These are phyloP conservation scores for Dasypogon diadema DNA, from an alignment of 2,888 invertebrate species.

Conservation along the genomic window DNA sequence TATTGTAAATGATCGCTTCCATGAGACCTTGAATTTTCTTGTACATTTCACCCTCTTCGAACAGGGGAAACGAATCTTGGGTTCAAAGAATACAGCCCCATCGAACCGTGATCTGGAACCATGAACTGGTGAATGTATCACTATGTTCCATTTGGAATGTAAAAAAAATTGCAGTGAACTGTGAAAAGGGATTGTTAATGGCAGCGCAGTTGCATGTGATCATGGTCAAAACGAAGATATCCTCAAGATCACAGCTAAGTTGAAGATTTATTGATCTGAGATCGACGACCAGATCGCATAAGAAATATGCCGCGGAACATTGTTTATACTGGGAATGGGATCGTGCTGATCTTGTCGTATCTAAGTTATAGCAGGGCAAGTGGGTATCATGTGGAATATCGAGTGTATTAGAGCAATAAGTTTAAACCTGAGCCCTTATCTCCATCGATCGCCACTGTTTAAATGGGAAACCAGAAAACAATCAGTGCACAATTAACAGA, in stretches of 20 bases:
- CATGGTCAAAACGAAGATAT: constrained; percentile 6
- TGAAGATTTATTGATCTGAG: constrained; percentile 40
- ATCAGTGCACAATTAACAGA: constrained; percentile 39
- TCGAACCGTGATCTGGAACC: constrained; percentile 23
- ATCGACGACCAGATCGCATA: constrained; percentile 23
- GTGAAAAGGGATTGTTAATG: constrained; percentile 33
- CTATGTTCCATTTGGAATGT: not conserved
- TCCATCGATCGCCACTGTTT: not conserved
- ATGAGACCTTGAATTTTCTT: not conserved
- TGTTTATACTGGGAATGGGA: constrained; percentile 25
- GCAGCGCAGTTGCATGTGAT: not conserved
- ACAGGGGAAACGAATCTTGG: not conserved
- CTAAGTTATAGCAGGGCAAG: constrained; percentile 37
- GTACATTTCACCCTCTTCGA: not conserved
- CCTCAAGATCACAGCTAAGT: not conserved
- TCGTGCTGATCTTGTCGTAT: constrained; percentile 32
- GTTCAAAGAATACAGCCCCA: constrained; percentile 8
- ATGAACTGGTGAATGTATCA: constrained; percentile 18
- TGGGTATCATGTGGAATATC: not conserved
- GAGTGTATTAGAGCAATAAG: not conserved
- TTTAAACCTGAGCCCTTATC: not conserved
- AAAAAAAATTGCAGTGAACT: constrained; percentile 25
- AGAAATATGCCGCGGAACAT: constrained; percentile 12
- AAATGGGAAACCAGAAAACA: not conserved
- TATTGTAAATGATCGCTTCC: not conserved